These are phyloP conservation scores for Saturnia japonica DNA, from an alignment of 2,888 invertebrate genomes.

Conservation along the genomic window DNA sequence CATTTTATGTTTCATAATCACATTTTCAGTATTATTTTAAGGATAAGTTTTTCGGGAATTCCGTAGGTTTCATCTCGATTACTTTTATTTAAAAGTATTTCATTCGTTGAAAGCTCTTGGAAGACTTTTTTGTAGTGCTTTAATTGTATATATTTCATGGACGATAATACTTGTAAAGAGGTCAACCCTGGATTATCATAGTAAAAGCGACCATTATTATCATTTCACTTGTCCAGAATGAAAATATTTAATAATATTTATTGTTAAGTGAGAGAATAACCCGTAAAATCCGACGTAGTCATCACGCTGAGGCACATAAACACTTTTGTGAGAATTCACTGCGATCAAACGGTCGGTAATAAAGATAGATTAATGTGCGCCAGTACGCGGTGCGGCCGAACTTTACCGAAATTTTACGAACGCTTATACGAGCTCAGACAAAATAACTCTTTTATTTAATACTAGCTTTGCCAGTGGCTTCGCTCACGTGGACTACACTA, in stretches of 20 bases:
- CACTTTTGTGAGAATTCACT: slow-evolving; percentile 57
- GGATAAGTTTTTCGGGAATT: neutral
- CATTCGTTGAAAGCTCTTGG: neutral
- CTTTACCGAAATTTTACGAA: slow-evolving; percentile 22
- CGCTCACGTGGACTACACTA: too few relatives aligned
- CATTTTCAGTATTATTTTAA: neutral
- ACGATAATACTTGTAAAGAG: neutral
- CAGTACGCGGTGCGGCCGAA: slow-evolving; percentile 28
- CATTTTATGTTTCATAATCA: neutral
- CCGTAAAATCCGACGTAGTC: slow-evolving; percentile 49
- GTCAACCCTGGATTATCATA: neutral
- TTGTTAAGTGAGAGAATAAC: slow-evolving; percentile 11
- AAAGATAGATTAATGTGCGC: slow-evolving; percentile 72
- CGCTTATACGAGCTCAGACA: neutral
- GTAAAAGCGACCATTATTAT: neutral
- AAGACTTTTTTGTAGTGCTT: neutral
- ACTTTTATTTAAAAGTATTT: too few relatives aligned
- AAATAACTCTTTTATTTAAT: neutral
- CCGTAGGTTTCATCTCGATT: too few relatives aligned
- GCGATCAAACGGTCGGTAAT: slow-evolving; percentile 69
- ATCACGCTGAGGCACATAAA: slow-evolving; percentile 55
- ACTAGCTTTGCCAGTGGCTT: too few relatives aligned
- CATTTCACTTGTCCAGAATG: neutral
- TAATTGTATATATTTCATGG: neutral
- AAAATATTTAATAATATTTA: neutral